Evolutionary conservation across 1,140 invertebrate species (phyloP).

Genomic region (Leptinotarsa defecta): DNA sequence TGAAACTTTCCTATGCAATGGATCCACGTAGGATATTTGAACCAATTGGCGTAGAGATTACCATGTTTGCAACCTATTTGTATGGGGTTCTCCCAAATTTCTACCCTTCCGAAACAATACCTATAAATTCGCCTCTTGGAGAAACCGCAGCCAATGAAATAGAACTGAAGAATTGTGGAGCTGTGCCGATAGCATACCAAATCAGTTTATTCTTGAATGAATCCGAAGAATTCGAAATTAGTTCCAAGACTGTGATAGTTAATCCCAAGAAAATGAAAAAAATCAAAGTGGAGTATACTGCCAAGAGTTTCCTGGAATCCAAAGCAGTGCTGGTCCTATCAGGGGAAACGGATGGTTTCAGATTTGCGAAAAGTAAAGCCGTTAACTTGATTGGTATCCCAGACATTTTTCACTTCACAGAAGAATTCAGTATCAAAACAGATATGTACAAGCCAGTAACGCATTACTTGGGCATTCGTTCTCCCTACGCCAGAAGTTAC

Average conservation of each 20-base stretch:
- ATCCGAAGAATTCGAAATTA: slow-evolving; percentile 42
- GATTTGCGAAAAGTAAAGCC: slow-evolving; percentile 48
- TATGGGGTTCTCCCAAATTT: slow-evolving; percentile 53
- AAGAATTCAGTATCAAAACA: neutral
- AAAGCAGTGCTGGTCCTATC: slow-evolving; percentile 51
- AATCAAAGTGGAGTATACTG: slow-evolving; percentile 38
- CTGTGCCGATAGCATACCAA: slow-evolving; percentile 37
- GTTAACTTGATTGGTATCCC: slow-evolving; percentile 48
- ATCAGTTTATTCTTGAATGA: slow-evolving; percentile 41
- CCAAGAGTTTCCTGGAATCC: slow-evolving; percentile 33
- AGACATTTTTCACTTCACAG: slow-evolving; percentile 16
- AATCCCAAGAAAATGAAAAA: slow-evolving; percentile 33
- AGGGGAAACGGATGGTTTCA: slow-evolving; percentile 46
- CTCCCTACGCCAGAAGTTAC: slow-evolving; percentile 12
- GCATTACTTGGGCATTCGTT: neutral
- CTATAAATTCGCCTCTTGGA: slow-evolving; percentile 43
- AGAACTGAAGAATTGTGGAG: slow-evolving; percentile 37
- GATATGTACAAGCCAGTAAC: slow-evolving; percentile 3
- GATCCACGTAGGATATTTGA: slow-evolving; percentile 49
- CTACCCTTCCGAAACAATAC: slow-evolving; percentile 43
- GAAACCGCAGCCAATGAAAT: slow-evolving; percentile 27
- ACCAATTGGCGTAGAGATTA: slow-evolving; percentile 1
- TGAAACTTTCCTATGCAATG: slow-evolving; percentile 55
- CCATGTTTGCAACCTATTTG: slow-evolving; percentile 48
- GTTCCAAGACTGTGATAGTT: slow-evolving; percentile 28